A percentile compares a stretch with the other conserved stretches of the same genome.
Conservation (phyloP, 2,888 invertebrate genomes). For the Erebia epiphron region DNA sequence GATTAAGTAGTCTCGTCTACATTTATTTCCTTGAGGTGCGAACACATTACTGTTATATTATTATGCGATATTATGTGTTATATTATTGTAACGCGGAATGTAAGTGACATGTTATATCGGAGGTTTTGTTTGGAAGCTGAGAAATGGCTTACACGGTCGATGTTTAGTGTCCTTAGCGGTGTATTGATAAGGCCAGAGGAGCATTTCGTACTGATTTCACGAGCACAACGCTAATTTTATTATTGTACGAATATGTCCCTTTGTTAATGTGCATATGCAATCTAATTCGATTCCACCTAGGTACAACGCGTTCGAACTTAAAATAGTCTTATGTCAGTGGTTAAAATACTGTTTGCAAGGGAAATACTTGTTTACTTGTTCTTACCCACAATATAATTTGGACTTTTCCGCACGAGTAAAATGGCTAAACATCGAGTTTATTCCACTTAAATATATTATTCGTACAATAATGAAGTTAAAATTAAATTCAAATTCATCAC, state of each 20-base stretch:
- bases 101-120: slow-evolving; percentile 3
- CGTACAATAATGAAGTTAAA: slow-evolving; percentile 31
- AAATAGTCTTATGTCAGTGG: too few species aligned
- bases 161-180: slow-evolving; percentile 51
- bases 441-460: not conserved
- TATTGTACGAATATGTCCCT: slow-evolving; percentile 30
- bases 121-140: slow-evolving; percentile 17
- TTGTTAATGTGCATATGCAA: too few species aligned
- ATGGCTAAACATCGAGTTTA: not conserved
- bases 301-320: too few species aligned
- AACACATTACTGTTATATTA: too few species aligned
- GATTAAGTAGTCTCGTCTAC: too few species aligned
- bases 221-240: slow-evolving; percentile 36
- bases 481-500: slow-evolving; percentile 16
- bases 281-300: too few species aligned
- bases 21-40: too few species aligned
- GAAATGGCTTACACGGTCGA: slow-evolving; percentile 55
- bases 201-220: slow-evolving; percentile 54
- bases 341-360: too few species aligned
- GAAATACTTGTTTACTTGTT: too few species aligned
- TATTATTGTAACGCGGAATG: not conserved
- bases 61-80: too few species aligned
- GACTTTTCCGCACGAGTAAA: not conserved
- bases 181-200: slow-evolving; percentile 57
- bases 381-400: not conserved